These are phyloP conservation scores for Myanophis thanlyinensis DNA, from an alignment of 2,113 vertebrate genomes.

Conservation along the genomic window DNA sequence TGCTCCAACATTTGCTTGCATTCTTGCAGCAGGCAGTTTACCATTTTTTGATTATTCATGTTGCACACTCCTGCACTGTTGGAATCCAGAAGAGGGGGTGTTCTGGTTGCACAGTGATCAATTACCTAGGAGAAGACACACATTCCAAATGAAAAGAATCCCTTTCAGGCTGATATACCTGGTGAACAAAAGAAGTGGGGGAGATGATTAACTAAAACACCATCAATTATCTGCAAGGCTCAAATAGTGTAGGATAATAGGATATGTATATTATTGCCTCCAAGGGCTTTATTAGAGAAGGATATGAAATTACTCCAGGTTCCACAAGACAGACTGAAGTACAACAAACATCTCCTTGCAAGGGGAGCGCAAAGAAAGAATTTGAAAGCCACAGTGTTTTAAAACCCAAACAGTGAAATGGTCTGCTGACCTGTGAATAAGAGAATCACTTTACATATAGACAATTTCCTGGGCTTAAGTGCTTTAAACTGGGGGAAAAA, in stretches of 20 bases:
- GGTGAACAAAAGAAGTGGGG: slow-evolving; percentile 69
- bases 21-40: slow-evolving; percentile 70
- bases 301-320: slow-evolving; percentile 62
- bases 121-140: slow-evolving; percentile 70
- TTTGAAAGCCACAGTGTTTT: background rate
- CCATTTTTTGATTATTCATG: slow-evolving; percentile 78
- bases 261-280: slow-evolving; percentile 60
- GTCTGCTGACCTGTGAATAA: background rate
- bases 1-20: slow-evolving; percentile 67
- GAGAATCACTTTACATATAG: background rate
- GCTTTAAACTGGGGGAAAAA: accelerated
- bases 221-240: slow-evolving; percentile 75
- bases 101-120: slow-evolving; percentile 58
- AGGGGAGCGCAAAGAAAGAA: slow-evolving; percentile 25
- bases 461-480: background rate
- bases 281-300: slow-evolving; percentile 62
- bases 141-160: slow-evolving; percentile 68
- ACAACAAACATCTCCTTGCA: slow-evolving; percentile 30
- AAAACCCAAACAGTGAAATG: slow-evolving; percentile 31
- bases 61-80: slow-evolving; percentile 45
- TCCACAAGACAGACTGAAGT: slow-evolving; percentile 10
- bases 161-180: slow-evolving; percentile 73
- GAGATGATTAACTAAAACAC: slow-evolving; percentile 77
- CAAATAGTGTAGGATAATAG: slow-evolving; percentile 75
- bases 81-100: slow-evolving; percentile 59